Base-by-base conservation (phyloP, 2,888 invertebrate species). In the Tachina fera region DNA sequence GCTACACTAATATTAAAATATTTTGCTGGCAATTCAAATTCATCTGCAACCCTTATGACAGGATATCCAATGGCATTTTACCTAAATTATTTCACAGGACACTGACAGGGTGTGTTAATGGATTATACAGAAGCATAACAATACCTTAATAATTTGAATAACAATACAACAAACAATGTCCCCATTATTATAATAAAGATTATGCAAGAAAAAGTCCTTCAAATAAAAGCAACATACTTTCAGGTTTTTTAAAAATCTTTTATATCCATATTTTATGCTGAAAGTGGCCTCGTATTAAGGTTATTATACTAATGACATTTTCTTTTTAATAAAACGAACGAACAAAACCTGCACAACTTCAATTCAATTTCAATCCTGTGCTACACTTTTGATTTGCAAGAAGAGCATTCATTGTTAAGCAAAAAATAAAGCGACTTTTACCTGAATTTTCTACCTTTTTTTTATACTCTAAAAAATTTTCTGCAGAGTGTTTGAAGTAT, bases 311-410 rank as follows among this genome's bases (percentile, higher is more conserved):
- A 43, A 31, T 11, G 1, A 45, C 0, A 43, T 9, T 9, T 31
- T 31, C 31, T 31, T 31, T 22, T 61, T 41, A 19, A 19, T 45
- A 47, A 51, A 68, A 51, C 4, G 60, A 68, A 51, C 4, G 60
- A 4, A 63, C 9, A 63, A 70, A 65, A 65, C 16, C 67, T 72
- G 72, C 39, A 53, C 77, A 60, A 60, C 65, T 83, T 77, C 22
- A 67, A 65, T 9, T 53, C 51, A 71, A 47, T 60, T 61, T 49
- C 72, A 45, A 53, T 10, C 19, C 67, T 58, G 39, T 49, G 60
- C 49, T 53, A 71, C 43, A 58, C 19, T 77, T 83, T 77, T 60
- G 43, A 72, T 76, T 71, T 71, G 53, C 41, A 39, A 65, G 31
- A 31, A 31, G 31, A 31, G 31, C 31, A 65, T n/a, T 51, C 41